These are phyloP conservation scores for Ramphastos sulfuratus DNA, from an alignment of 2,113 vertebrate species.

Conservation along the genomic window DNA sequence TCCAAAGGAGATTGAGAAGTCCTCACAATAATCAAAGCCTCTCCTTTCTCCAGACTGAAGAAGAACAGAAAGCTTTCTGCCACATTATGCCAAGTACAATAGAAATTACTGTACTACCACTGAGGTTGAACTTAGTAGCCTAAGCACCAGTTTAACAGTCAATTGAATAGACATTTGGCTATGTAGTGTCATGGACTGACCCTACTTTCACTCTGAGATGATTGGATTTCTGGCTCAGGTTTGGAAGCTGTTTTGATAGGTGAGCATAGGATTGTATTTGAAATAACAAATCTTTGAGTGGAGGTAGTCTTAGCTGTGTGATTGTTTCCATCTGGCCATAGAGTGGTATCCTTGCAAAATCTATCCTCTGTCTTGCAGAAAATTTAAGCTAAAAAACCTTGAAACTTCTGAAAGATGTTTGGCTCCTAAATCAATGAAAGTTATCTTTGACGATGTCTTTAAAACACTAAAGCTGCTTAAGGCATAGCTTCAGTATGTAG, in stretches of 20 bases:
- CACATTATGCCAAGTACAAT: not conserved
- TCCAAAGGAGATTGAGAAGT: not conserved
- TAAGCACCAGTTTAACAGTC: not conserved
- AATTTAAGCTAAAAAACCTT: not conserved
- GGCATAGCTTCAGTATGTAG: not conserved
- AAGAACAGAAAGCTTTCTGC: not conserved
- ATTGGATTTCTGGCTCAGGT: not conserved
- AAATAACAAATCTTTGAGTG: not conserved
- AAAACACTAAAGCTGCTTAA: not conserved
- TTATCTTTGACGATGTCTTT: not conserved
- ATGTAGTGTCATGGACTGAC: not conserved
- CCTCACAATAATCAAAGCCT: not conserved
- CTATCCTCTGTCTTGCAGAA: not conserved
- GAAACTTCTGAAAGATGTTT: not conserved
- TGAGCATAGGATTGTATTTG: not conserved
- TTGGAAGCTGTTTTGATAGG: not conserved
- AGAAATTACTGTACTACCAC: not conserved
- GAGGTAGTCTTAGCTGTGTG: not conserved
- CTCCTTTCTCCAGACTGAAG: not conserved
- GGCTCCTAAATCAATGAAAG: not conserved
- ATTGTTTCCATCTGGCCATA: not conserved
- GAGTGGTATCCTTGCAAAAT: not conserved
- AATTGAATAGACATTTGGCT: not conserved
- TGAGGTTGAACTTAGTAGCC: not conserved
- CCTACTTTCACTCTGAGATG: not conserved